Evolutionary conservation across 2,113 vertebrate genomes (phyloP).

Genomic region (Esox niger): DNA sequence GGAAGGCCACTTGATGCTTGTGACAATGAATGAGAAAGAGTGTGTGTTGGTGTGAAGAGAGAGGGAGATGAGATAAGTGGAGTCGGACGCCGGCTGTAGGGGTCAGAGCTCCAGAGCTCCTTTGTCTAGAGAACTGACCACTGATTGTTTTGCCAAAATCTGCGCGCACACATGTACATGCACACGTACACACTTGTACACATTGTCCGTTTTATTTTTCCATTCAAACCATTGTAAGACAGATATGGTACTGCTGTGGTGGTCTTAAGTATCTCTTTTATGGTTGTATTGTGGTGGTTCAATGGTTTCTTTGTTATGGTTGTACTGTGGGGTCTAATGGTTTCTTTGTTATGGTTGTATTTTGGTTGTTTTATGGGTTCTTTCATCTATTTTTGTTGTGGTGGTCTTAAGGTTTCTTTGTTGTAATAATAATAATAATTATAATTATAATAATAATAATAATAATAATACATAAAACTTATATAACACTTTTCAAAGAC

Average conservation of each 20-base stretch:
- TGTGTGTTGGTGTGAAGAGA: conserved; percentile 23
- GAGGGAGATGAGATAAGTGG: conserved; percentile 71
- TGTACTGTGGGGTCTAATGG: too few relatives aligned
- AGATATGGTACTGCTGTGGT: neutral
- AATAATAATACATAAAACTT: too few relatives aligned
- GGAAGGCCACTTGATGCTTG: conserved; percentile 53
- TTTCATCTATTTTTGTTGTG: too few relatives aligned
- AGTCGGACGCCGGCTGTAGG: conserved; percentile 59
- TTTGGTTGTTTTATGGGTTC: too few relatives aligned
- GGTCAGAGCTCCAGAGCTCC: conserved; percentile 58
- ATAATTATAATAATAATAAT: too few relatives aligned
- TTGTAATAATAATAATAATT: too few relatives aligned
- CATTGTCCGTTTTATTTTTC: neutral
- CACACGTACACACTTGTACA: neutral
- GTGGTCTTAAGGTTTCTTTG: too few relatives aligned
- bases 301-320: neutral
- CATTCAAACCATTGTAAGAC: neutral
- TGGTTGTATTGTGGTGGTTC: neutral
- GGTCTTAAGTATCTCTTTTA: neutral
- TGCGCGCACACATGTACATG: conserved; percentile 8
- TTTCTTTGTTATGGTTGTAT: too few relatives aligned
- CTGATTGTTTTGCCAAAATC: conserved; percentile 64
- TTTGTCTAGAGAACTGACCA: conserved; percentile 68
- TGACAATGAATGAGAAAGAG: conserved; percentile 39
- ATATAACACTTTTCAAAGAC: too few relatives aligned